Percentiles rank a stretch among this genome's conserved stretches.
These are phyloP conservation scores for Aplochiton taeniatus DNA, from an alignment of 2,797 vertebrate genomes.

Conservation along the genomic window DNA sequence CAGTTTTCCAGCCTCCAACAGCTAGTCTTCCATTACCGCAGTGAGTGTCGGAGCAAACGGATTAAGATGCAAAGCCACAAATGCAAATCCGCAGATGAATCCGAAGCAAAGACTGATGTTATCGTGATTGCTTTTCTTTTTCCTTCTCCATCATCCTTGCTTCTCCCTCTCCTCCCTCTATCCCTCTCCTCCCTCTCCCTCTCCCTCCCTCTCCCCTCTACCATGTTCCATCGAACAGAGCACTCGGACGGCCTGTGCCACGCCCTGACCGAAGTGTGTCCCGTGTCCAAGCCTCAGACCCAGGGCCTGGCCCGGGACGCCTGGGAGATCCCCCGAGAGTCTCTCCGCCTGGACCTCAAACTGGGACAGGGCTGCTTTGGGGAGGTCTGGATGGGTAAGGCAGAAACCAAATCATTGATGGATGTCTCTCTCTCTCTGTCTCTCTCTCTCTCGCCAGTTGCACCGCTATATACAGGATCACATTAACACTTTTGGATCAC, in stretches of 20 bases:
- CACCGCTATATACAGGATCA: no score
- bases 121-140: no score
- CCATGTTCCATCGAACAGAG: slow-evolving; percentile 68
- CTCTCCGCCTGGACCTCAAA: slow-evolving; percentile 91
- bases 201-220: background rate
- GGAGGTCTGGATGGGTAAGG: slow-evolving; percentile 97
- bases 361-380: slow-evolving; percentile 97
- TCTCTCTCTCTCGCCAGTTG: no score
- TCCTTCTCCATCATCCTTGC: background rate
- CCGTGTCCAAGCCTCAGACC: slow-evolving; percentile 92
- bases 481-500: no score
- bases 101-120: no score
- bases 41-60: slow-evolving; percentile 70
- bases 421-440: no score
- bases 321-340: slow-evolving; percentile 96
- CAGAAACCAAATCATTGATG: no score
- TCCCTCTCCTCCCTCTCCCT: background rate
- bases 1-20: slow-evolving; percentile 96
- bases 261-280: slow-evolving; percentile 90
- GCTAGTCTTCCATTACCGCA: slow-evolving; percentile 94
- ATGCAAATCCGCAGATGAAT: no score
- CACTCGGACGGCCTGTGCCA: slow-evolving; percentile 93
- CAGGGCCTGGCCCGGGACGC: slow-evolving; percentile 94
- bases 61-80: no score
- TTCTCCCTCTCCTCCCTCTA: background rate